Conservation (phyloP, 2,888 invertebrate species). For the Apomyelois bistriatella region DNA sequence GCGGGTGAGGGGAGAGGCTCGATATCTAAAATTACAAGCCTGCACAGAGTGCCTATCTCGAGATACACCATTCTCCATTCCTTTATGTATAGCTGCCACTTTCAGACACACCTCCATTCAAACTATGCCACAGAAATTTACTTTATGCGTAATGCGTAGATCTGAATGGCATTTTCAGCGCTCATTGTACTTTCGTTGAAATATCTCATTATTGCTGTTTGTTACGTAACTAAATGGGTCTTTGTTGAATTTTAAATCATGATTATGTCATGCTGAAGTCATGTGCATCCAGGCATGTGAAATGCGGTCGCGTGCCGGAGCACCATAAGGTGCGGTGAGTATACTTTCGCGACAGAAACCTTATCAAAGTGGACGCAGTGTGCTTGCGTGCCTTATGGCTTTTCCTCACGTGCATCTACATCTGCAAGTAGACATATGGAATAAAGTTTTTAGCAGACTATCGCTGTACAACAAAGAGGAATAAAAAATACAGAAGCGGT, state of each 20-base stretch:
- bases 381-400: slow-evolving; percentile 29
- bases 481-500: not conserved
- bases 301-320: slow-evolving; percentile 61
- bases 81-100: slow-evolving; percentile 72
- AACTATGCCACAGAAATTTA: slow-evolving; percentile 61
- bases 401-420: slow-evolving; percentile 37
- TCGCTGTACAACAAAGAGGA: not conserved
- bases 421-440: slow-evolving; percentile 24
- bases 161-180: slow-evolving; percentile 37
- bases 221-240: slow-evolving; percentile 1
- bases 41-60: slow-evolving; percentile 70
- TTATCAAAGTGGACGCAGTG: slow-evolving; percentile 40
- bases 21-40: slow-evolving; percentile 77
- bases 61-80: slow-evolving; percentile 60
- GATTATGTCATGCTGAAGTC: slow-evolving; percentile 39
- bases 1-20: slow-evolving; percentile 50
- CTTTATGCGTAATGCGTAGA: slow-evolving; percentile 54
- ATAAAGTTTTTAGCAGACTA: not conserved
- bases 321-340: slow-evolving; percentile 50
- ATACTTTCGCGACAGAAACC: slow-evolving; percentile 45
- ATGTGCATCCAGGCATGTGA: slow-evolving; percentile 38
- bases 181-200: slow-evolving; percentile 13
- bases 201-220: slow-evolving; percentile 10
- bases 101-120: slow-evolving; percentile 65
- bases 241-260: slow-evolving; percentile 17